A percentile compares a stretch with the other conserved stretches of the same genome.
phyloP scores from a whole-genome alignment of 2,113 vertebrate genomes.

The Chinchilla lanigera region DNA sequence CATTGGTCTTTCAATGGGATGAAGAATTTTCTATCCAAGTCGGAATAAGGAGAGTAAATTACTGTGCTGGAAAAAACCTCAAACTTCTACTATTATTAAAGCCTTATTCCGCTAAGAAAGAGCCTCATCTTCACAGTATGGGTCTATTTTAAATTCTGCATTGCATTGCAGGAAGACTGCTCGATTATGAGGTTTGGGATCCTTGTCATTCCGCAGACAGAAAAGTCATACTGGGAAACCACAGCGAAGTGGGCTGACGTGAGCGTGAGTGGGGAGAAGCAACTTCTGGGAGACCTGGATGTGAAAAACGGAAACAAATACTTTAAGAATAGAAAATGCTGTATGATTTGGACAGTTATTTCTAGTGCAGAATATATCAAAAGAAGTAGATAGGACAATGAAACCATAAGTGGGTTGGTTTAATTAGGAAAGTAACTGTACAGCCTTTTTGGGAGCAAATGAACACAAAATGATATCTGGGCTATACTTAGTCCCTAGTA shows the following conservation, averaged over 20 bases:
- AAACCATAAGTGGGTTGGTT: conserved; percentile 1
- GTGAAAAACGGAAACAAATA: conserved; percentile 1
- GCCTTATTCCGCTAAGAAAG: conserved; percentile 38
- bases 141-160: conserved; percentile 59
- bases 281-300: background rate
- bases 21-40: conserved; percentile 5
- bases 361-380: conserved; percentile 10
- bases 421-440: background rate
- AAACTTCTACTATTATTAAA: conserved; percentile 58
- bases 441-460: background rate
- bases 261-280: fast-evolving
- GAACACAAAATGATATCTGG: background rate
- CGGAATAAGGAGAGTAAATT: conserved; percentile 68
- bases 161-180: conserved; percentile 9
- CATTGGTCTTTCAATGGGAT: conserved; percentile 16
- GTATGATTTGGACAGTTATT: background rate
- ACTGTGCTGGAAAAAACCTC: conserved; percentile 44
- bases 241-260: background rate
- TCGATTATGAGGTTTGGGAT: conserved; percentile 61
- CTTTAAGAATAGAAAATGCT: background rate
- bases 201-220: background rate
- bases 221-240: conserved; percentile 39
- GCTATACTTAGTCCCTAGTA: background rate
- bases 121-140: background rate
- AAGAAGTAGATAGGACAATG: background rate